Conservation (phyloP, 2,888 invertebrate species). For the Drosophila infuscata region DNA sequence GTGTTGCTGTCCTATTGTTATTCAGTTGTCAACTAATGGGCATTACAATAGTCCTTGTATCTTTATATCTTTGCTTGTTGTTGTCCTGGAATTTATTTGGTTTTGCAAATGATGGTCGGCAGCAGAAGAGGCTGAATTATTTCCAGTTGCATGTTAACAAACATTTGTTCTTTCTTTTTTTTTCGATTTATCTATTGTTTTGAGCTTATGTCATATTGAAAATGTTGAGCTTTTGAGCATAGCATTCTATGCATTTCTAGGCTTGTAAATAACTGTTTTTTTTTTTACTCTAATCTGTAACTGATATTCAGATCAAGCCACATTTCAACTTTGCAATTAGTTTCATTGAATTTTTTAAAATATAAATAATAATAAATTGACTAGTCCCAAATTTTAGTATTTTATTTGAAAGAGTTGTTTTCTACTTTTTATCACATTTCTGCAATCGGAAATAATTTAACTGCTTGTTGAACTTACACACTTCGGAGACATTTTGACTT, state of each 20-base stretch:
- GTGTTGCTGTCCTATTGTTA: slow-evolving; percentile 1
- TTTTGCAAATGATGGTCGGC: slow-evolving; percentile 21
- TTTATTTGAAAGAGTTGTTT: not conserved
- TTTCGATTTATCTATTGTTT: not conserved
- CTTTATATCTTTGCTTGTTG: not conserved
- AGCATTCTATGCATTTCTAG: not conserved
- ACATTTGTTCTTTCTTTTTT: not conserved
- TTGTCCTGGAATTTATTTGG: slow-evolving; percentile 8
- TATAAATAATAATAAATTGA: not conserved
- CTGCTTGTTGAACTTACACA: not conserved
- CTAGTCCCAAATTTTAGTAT: not conserved
- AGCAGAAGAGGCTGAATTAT: slow-evolving; percentile 21
- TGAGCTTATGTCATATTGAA: not conserved
- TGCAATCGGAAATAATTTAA: not conserved
- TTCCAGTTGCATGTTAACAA: slow-evolving; percentile 25
- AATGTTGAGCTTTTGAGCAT: not conserved
- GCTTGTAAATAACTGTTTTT: not conserved
- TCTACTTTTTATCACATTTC: not conserved
- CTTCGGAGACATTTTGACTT: not conserved
- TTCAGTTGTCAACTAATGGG: slow-evolving; percentile 34
- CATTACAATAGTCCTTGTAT: slow-evolving; percentile 27
- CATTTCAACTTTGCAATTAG: not conserved
- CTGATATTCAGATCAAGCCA: not conserved
- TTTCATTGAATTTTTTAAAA: not conserved
- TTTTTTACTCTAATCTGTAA: not conserved